These are phyloP conservation scores for Pipistrellus pygmaeus DNA, from an alignment of 2,797 vertebrate genomes.

Conservation along the genomic window DNA sequence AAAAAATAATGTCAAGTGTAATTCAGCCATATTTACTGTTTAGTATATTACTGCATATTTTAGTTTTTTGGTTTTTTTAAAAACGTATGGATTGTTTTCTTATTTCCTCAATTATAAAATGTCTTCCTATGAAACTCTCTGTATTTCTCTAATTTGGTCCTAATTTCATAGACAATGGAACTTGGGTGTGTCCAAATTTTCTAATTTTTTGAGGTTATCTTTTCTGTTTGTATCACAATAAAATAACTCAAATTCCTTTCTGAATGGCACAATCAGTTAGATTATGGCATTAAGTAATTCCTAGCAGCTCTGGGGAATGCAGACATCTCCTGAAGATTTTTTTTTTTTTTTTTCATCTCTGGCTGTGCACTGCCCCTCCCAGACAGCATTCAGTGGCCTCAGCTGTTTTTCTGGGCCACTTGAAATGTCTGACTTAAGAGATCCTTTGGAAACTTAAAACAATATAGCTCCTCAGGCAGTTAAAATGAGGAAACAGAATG, in stretches of 20 bases:
- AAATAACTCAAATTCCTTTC: neutral
- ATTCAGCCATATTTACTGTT: neutral
- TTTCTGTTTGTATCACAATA: neutral
- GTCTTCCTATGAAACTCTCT: neutral
- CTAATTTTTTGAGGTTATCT: neutral
- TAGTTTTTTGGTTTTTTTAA: neutral
- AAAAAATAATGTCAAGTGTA: neutral
- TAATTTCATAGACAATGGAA: neutral
- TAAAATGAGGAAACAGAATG: conserved; percentile 6
- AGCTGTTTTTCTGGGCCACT: neutral
- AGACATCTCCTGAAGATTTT: neutral
- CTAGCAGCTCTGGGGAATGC: neutral
- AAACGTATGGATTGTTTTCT: neutral
- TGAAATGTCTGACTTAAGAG: neutral
- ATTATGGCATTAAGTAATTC: neutral
- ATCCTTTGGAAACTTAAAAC: neutral
- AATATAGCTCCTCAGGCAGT: neutral
- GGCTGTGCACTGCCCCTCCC: neutral
- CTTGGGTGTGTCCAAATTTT: neutral
- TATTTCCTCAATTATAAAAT: conserved; percentile 29
- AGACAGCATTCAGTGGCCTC: neutral
- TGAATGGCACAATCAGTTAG: neutral
- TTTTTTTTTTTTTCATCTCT: neutral
- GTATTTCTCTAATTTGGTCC: neutral
- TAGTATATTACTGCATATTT: neutral